Conservation (phyloP, 2,888 invertebrate species). For the Drosophila mayaguana region DNA sequence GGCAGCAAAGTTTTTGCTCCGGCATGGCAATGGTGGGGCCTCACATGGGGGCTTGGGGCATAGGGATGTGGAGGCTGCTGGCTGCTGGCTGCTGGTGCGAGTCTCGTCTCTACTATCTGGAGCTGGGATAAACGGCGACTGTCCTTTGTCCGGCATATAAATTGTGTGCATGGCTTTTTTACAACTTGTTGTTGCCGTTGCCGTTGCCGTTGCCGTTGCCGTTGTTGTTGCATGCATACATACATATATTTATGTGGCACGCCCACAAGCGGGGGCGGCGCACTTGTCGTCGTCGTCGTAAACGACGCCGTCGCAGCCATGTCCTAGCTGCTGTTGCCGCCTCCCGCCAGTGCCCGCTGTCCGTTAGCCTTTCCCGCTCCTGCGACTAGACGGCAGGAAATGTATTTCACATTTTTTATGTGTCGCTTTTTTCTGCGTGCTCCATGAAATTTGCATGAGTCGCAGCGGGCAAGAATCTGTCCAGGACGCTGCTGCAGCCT, state of each 20-base stretch:
- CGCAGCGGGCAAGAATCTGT: constrained; percentile 48
- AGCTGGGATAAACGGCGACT: constrained; percentile 61
- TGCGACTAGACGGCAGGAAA: constrained; percentile 83
- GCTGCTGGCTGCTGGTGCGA: background rate
- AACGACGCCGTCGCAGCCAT: constrained; percentile 28
- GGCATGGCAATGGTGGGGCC: constrained; percentile 4
- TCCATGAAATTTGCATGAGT: constrained; percentile 84
- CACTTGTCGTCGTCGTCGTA: constrained; percentile 68
- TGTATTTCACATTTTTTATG: constrained; percentile 83
- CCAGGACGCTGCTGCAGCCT: constrained; percentile 26
- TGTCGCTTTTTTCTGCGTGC: constrained; percentile 72
- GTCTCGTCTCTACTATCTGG: constrained; percentile 64
- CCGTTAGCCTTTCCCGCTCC: constrained; percentile 18
- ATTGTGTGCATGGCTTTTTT: constrained; percentile 65
- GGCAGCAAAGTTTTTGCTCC: constrained; percentile 80
- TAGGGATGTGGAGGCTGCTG: background rate
- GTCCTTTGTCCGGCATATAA: constrained; percentile 68
- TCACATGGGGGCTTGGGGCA: too few relatives aligned
- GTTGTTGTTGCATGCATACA: constrained; percentile 38
- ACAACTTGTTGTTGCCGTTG: constrained; percentile 47
- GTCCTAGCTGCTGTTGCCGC: constrained; percentile 50
- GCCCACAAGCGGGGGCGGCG: constrained; percentile 49
- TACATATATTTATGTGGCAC: constrained; percentile 60
- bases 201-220: too few relatives aligned
- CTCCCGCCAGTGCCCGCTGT: constrained; percentile 5